A percentile compares a stretch with the other conserved stretches of the same genome.
These are phyloP conservation scores for Amblyjoppa proteus DNA, from an alignment of 2,888 invertebrate species.

Conservation along the genomic window DNA sequence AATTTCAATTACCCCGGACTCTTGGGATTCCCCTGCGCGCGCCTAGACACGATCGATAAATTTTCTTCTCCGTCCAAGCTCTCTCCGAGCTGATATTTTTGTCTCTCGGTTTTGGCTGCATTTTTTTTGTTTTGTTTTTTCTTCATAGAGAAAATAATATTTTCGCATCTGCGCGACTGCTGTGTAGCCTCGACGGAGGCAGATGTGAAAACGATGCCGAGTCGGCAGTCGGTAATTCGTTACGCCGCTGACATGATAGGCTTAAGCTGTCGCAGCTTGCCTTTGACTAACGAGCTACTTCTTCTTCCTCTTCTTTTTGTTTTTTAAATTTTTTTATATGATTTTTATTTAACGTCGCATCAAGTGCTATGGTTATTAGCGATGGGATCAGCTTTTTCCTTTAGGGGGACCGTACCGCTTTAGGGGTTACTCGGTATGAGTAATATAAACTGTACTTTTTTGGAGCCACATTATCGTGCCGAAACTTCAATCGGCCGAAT, in stretches of 20 bases:
- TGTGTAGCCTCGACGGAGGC: not conserved
- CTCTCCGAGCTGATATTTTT: too few relatives aligned
- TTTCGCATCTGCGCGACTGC: conserved; percentile 4
- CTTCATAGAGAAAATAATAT: not conserved
- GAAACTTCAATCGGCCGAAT: too few relatives aligned
- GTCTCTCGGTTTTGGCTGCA: not conserved
- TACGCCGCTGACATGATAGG: not conserved
- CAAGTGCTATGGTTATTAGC: too few relatives aligned
- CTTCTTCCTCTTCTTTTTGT: too few relatives aligned
- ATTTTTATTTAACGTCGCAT: too few relatives aligned
- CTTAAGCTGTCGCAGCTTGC: conserved; percentile 1
- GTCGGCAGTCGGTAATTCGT: not conserved
- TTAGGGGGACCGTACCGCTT: too few relatives aligned
- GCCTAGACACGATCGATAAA: conserved; percentile 13
- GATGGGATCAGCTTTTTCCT: too few relatives aligned
- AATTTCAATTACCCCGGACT: not conserved
- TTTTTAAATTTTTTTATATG: too few relatives aligned
- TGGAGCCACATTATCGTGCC: too few relatives aligned
- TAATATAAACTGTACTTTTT: too few relatives aligned
- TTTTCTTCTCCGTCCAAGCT: not conserved
- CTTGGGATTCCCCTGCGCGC: not conserved
- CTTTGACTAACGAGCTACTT: conserved; percentile 35
- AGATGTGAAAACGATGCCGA: conserved; percentile 3
- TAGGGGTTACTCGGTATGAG: too few relatives aligned
- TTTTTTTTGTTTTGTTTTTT: not conserved